Evolutionary conservation across 2,888 invertebrate genomes (phyloP), one percentile per base, ranked within the genome.

Genomic region (Trachelus tabidus): DNA sequence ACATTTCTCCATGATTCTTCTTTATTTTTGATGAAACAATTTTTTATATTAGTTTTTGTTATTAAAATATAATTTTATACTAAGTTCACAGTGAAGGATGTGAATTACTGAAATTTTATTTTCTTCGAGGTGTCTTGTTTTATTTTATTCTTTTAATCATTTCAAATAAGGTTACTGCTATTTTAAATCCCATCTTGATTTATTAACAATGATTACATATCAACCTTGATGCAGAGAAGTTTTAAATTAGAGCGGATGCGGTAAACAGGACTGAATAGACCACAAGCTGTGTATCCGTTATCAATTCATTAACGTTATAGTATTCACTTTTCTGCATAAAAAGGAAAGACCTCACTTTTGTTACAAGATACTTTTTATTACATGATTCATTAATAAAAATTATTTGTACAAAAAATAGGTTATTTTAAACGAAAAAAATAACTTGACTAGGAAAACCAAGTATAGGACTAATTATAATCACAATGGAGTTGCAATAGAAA

Each of bases 1-100:
- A 81, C 82, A 77, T 80, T 79, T 82, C 37, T 69, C 71, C 73
- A 34, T 33, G 34, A 71, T 33, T 30, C 71, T 34, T 56, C 56
- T 56, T 56, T 56, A 56, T 56, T 56, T 56, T 23, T 9, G 23
- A 23, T 2, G 56, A 56, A 56, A 23, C 56, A 56, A 56, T 56
- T 23, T 9, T 23, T 56, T 23, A 23, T 56, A 15, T 56, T 23
- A 0, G 56, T 23, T 56, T 23, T 56, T 56, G 56, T 56, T 23
- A 23, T 15, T 0, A 23, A 56, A 9, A 2, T 23, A 9, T 23
- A 56, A 56, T 56, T 56, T 23, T 56, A 23, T 23, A 23, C 2
- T 56, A 1, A 56, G 23, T 23, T 56, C 56, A 9, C 23, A 2
- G 9, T 23, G 56, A 56, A 56, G 56, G 9, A 56, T 56, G 6